phyloP scores from a whole-genome alignment of 2,888 invertebrate species.

The Epinotia bilunana region DNA sequence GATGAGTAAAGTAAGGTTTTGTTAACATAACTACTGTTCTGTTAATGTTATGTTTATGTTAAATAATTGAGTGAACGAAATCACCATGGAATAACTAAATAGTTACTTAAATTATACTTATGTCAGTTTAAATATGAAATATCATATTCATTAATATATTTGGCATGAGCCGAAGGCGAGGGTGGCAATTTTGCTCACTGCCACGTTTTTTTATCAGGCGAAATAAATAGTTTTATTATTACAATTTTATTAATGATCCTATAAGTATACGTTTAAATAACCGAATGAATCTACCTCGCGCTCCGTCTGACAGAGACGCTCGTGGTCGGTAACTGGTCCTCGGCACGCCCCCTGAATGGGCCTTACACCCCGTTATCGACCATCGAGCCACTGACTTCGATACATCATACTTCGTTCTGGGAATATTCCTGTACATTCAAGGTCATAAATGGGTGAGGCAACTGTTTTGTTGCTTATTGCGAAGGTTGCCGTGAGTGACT shows the following conservation, averaged over 20 bases:
- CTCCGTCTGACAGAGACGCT: neutral
- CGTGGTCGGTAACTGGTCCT: neutral
- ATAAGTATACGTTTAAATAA: neutral
- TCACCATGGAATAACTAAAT: no score
- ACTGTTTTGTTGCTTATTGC: no score
- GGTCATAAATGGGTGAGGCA: neutral
- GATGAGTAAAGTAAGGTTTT: constrained; percentile 36
- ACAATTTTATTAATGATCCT: no score
- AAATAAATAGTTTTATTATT: no score
- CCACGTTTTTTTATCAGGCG: no score
- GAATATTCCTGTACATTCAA: neutral
- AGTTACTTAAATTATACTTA: no score
- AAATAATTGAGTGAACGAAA: no score
- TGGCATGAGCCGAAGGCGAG: no score
- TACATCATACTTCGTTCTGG: constrained; percentile 1
- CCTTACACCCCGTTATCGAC: neutral
- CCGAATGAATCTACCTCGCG: neutral
- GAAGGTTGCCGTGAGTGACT: no score
- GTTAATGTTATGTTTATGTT: neutral
- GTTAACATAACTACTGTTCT: neutral
- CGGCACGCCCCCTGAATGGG: constrained; percentile 7
- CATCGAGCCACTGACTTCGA: constrained; percentile 11
- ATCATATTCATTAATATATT: no score
- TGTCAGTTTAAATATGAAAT: no score
- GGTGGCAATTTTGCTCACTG: no score